phyloP scores from a whole-genome alignment of 2,113 vertebrate species.

The Mobula birostris region DNA sequence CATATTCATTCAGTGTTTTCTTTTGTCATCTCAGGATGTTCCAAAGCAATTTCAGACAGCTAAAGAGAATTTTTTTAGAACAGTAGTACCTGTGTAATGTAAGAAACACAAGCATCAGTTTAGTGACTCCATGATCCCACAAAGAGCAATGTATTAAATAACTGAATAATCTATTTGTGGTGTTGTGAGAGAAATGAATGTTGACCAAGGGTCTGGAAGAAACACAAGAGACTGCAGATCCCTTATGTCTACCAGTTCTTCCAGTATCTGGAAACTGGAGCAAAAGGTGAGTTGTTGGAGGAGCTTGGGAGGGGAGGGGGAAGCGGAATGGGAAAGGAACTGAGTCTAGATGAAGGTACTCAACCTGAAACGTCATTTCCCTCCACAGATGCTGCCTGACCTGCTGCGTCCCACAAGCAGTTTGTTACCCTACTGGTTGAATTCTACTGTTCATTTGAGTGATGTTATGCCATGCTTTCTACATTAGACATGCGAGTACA shows the following conservation, averaged over 20 bases:
- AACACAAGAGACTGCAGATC: too few species aligned
- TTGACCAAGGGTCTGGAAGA: not conserved
- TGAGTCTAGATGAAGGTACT: too few species aligned
- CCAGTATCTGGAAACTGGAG: too few species aligned
- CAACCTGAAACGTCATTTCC: too few species aligned
- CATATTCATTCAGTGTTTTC: not conserved
- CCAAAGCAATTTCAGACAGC: not conserved
- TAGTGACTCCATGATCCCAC: not conserved
- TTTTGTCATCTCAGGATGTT: not conserved
- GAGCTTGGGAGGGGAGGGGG: too few species aligned
- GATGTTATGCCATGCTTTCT: not conserved
- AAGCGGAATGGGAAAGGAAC: too few species aligned
- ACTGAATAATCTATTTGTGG: not conserved
- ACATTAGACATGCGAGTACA: not conserved
- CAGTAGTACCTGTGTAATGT: not conserved
- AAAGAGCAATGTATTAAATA: not conserved
- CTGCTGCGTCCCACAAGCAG: too few species aligned
- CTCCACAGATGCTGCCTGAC: too few species aligned
- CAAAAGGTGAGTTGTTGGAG: too few species aligned
- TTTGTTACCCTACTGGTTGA: not conserved
- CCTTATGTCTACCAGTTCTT: too few species aligned
- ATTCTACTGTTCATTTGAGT: too few species aligned
- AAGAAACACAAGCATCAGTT: not conserved
- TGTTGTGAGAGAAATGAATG: not conserved
- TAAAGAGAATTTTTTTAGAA: not conserved